Percentiles rank a stretch among this genome's conserved stretches.
These are phyloP conservation scores for Chaenogobius annularis DNA, from an alignment of 2,113 vertebrate species.

Conservation along the genomic window DNA sequence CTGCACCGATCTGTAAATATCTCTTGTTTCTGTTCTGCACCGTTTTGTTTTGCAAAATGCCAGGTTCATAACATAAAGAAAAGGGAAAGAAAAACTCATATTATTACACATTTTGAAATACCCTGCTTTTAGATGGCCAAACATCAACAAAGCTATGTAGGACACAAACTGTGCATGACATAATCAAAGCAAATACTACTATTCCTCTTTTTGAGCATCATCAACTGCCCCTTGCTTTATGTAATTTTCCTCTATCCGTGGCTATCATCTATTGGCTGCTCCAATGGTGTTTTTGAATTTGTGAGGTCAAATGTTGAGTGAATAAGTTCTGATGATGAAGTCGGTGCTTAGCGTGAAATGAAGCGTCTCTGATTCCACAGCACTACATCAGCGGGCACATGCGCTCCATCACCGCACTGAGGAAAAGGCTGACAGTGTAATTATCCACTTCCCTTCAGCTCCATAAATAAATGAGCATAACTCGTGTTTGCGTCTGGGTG, in stretches of 20 bases:
- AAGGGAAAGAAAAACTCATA: too few species aligned
- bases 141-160: too few species aligned
- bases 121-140: too few species aligned
- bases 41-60: too few species aligned
- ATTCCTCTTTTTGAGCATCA: background rate
- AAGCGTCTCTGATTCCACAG: conserved; percentile 47
- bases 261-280: background rate
- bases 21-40: too few species aligned
- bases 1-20: too few species aligned
- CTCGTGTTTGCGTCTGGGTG: conserved; percentile 45
- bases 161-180: background rate
- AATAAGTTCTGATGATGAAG: conserved; percentile 24
- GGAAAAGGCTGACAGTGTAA: conserved; percentile 57
- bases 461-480: conserved; percentile 56
- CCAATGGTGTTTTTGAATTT: too few species aligned
- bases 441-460: conserved; percentile 57
- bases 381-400: conserved; percentile 41
- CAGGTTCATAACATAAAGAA: too few species aligned
- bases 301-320: background rate
- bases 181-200: background rate
- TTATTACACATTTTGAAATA: too few species aligned
- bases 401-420: conserved; percentile 48
- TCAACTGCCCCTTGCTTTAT: too few species aligned
- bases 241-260: background rate
- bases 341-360: conserved; percentile 40